phyloP scores from a whole-genome alignment of 2,888 invertebrate species.

The Eudemis profundana region DNA sequence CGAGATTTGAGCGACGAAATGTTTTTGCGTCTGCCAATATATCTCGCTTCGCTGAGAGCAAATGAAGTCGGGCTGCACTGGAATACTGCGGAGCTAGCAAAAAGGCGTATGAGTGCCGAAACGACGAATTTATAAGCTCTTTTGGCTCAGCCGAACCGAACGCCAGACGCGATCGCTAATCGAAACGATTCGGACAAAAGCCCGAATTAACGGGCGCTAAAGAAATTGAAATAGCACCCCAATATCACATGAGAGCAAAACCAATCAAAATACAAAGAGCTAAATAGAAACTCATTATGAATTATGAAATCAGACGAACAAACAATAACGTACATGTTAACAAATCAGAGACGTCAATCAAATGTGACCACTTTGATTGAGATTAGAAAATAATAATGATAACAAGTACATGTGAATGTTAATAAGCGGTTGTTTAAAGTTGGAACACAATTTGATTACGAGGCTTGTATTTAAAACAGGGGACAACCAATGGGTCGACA shows the following conservation, averaged over 20 bases:
- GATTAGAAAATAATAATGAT: conserved; percentile 43
- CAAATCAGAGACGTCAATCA: conserved; percentile 53
- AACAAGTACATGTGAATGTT: conserved; percentile 36
- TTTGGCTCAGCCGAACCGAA: conserved; percentile 7
- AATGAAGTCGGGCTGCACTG: conserved; percentile 31
- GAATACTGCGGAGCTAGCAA: conserved; percentile 19
- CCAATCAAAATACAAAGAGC: conserved; percentile 48
- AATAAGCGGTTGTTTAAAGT: conserved; percentile 33
- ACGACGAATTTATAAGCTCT: conserved; percentile 12
- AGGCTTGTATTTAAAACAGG: conserved; percentile 5
- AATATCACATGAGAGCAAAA: conserved; percentile 42
- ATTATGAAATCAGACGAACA: conserved; percentile 47
- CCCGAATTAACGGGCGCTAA: conserved; percentile 25
- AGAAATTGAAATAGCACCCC: conserved; percentile 24
- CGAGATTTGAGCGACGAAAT: conserved; percentile 66
- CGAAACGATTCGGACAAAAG: conserved; percentile 26
- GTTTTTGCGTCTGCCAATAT: conserved; percentile 55
- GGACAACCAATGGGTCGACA: conserved; percentile 6
- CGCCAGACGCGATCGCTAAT: conserved; percentile 22
- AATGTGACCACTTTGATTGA: conserved; percentile 47
- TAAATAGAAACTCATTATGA: conserved; percentile 47
- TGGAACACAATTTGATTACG: conserved; percentile 23
- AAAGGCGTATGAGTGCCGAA: conserved; percentile 5
- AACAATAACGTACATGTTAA: conserved; percentile 48
- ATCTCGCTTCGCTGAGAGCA: conserved; percentile 33